Base-by-base conservation (phyloP, 1,140 invertebrate species). In the Drosophila bocki region DNA sequence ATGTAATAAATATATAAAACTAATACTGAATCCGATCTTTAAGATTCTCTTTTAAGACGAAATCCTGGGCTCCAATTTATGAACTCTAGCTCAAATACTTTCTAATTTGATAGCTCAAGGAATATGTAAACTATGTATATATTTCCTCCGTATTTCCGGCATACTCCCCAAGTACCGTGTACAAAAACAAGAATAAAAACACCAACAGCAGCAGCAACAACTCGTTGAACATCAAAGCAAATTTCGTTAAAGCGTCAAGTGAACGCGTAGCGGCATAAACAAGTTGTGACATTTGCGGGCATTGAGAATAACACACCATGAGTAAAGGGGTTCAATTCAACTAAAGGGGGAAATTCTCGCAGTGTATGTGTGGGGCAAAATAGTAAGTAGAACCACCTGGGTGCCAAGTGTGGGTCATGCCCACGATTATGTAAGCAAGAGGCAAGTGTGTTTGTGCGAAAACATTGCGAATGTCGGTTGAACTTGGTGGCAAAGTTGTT, bases 171-270 rank as follows among this genome's bases (percentile, higher is more conserved):
- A 22, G 1, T 56, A 56, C 53, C 35, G 3, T 7, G 33, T 37
- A 37, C 7, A 35, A 68, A 81, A 72, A 60, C 48, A 76, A 61
- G 68, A 48, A 71, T 57, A 47, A 64, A 42, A 69, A 32, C 65
- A 50, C 13, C 39, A 45, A 45, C 56, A 64, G 58, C 29, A 61
- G 26, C 67, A 68, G 22, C 77, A 22, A 39, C 84, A 74, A 84
- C 76, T 80, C 83, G 84, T 71, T 87, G 67, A 78, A 84, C 85
- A 84, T 87, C 84, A 87, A 87, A 87, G 84, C 54, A 41, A 59
- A 54, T 45, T 64, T 80, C 35, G 58, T 65, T 77, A 60, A 72
- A 45, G 80, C 72, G 65, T 51, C 65, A 71, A 68, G 71, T 62
- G 61, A 37, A 67, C 57, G 77, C 63, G 41, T 75, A 75, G 80